These are phyloP conservation scores for Drosophila lacertosa DNA, from an alignment of 1,140 invertebrate genomes.

Conservation along the genomic window DNA sequence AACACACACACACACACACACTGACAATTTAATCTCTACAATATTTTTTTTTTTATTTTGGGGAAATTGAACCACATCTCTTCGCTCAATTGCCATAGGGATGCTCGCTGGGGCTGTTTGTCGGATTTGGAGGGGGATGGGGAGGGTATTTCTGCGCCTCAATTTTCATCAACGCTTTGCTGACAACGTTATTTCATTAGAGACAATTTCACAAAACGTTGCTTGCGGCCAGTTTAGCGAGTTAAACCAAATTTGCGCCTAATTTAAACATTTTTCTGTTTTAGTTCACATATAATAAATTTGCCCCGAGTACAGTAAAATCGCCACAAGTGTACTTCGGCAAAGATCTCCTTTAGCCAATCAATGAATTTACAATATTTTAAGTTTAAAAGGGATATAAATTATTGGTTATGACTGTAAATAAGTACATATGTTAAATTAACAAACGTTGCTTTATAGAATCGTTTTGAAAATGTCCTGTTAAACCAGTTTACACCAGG, in stretches of 20 bases:
- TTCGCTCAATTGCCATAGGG: constrained; percentile 25
- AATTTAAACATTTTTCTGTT: constrained; percentile 55
- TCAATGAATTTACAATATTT: no score
- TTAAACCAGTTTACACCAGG: no score
- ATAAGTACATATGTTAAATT: no score
- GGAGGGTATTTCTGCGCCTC: constrained; percentile 5
- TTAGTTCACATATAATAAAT: constrained; percentile 12
- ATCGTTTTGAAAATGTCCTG: no score
- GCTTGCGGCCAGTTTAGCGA: constrained; percentile 64
- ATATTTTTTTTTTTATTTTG: constrained; percentile 3
- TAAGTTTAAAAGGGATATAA: no score
- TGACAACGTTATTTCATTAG: constrained; percentile 63
- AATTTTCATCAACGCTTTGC: constrained; percentile 59
- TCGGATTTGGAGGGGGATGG: background rate
- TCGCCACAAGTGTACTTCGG: no score
- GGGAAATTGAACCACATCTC: constrained; percentile 10
- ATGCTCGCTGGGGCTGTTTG: background rate
- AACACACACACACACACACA: constrained; percentile 29
- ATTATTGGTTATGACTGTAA: no score
- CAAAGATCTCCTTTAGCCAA: no score
- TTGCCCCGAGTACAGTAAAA: background rate
- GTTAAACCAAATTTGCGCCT: constrained; percentile 71
- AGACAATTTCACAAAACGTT: constrained; percentile 41
- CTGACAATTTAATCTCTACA: constrained; percentile 37
- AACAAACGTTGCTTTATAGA: no score